Base-by-base conservation (phyloP, 2,113 vertebrate genomes). In the Hippocampus abdominalis region DNA sequence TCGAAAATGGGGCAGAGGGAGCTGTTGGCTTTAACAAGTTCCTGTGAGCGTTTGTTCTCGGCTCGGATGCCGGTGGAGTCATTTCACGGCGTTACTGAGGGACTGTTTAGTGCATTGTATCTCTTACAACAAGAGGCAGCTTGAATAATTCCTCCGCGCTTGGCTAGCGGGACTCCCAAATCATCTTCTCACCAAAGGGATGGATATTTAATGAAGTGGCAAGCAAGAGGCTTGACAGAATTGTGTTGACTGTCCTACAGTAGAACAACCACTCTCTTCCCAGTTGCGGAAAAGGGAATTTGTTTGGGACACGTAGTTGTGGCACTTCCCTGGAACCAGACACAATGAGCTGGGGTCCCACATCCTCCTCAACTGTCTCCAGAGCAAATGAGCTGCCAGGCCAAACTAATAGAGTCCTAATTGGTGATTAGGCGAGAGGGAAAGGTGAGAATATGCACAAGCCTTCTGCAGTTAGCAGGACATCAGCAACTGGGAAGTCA, bases 321-420 rank as follows among this genome's bases (percentile, higher is more conserved):
- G 20, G 90, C 90, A 86, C 88, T 71, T 91, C 89, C 68, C 91
- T 81, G 91, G 87, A 92, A 94, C 84, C 80, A 94, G 97, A 94
- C 92, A 56, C 6, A 83, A 87, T 87, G 91, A 94, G 92, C 94
- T 94, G 92, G 95, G 95, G 94, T 95, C 91, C 72, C 70, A 81
- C 90, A 90, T 89, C 91, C 92, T 92, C 89, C 89, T 91, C 72
- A 87, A 91, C 90, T 57, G 88, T 90, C 88, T 93, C 93, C 80
- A 91, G 91, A 94, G 94, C 95, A 94, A 94, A 93, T 94, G 94
- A 96, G 92, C 94, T 97, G 96, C 95, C 97, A 95, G 89, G 91
- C 77, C 93, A 90, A 91, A 93, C 94, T 98, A 98, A 98, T 96
- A 93, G 95, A 97, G 93, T 94, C 94, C 97, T 98, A 96, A 98